A percentile compares a stretch with the other conserved stretches of the same genome.
Evolutionary conservation across 2,113 vertebrate species (phyloP).

Genomic region (Ctenomys sociabilis): DNA sequence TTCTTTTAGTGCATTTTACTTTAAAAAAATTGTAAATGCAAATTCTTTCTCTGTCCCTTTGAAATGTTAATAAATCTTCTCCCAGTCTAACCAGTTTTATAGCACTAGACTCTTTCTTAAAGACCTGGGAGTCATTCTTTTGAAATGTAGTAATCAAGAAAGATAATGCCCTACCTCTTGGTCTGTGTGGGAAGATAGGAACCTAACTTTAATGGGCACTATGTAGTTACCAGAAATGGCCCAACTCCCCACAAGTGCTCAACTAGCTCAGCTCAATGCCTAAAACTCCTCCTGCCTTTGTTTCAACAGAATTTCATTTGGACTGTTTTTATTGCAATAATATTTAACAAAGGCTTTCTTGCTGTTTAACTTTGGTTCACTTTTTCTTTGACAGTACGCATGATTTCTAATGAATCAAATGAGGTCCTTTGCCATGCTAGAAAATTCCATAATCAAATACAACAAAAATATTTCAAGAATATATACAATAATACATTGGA

Average conservation of each 20-base stretch:
- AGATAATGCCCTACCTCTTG: background rate
- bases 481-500: background rate
- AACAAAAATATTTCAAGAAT: background rate
- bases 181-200: background rate
- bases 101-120: background rate
- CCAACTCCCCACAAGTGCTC: background rate
- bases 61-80: conserved; percentile 67
- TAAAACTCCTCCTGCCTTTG: background rate
- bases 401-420: background rate
- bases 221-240: background rate
- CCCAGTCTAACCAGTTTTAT: conserved; percentile 3
- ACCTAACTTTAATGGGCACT: background rate
- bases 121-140: background rate
- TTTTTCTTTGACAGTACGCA: background rate
- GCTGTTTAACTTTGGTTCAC: background rate
- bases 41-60: conserved; percentile 54
- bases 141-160: conserved; percentile 61
- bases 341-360: conserved; percentile 26
- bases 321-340: background rate
- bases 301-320: background rate
- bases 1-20: conserved; percentile 28
- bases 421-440: background rate
- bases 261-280: background rate
- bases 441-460: conserved; percentile 29
- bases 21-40: conserved; percentile 43